Percentiles rank a stretch among this genome's conserved stretches.
Conservation (phyloP, 2,888 invertebrate genomes). For the Boloria euphrosyne region DNA sequence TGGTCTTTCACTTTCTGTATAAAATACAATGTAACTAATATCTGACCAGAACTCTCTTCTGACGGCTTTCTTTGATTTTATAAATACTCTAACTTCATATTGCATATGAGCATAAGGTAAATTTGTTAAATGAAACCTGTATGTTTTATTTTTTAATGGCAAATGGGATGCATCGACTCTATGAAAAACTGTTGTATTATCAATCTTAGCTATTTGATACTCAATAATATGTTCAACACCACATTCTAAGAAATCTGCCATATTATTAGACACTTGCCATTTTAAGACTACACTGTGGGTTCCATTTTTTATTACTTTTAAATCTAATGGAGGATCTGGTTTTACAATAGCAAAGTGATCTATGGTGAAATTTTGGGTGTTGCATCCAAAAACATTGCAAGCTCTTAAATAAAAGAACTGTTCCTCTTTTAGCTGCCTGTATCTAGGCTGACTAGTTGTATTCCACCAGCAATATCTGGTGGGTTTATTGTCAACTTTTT, state of each 20-base stretch:
- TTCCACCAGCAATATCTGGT: conserved; percentile 61
- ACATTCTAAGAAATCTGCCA: conserved; percentile 60
- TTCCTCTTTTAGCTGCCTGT: conserved; percentile 67
- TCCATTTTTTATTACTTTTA: conserved; percentile 55
- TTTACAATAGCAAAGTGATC: conserved; percentile 82
- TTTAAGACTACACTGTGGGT: conserved; percentile 66
- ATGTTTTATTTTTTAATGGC: conserved; percentile 62
- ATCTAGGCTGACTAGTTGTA: conserved; percentile 61
- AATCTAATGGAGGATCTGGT: conserved; percentile 58
- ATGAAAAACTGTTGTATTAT: conserved; percentile 66
- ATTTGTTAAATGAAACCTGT: conserved; percentile 73
- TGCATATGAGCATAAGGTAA: conserved; percentile 85
- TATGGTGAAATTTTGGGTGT: conserved; percentile 75
- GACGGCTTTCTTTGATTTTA: conserved; percentile 80
- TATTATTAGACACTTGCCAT: conserved; percentile 66
- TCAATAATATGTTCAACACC: conserved; percentile 71
- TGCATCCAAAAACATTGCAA: conserved; percentile 83
- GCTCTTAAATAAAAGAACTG: conserved; percentile 84
- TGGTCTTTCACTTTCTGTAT: conserved; percentile 84
- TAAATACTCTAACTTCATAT: conserved; percentile 88
- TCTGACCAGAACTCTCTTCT: conserved; percentile 87
- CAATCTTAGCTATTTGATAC: conserved; percentile 76
- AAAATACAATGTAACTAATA: conserved; percentile 82
- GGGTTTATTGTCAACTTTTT: conserved; percentile 42
- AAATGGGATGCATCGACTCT: conserved; percentile 63